Base-by-base conservation (phyloP, 1,140 invertebrate species). In the Ceratosolen fusciceps region DNA sequence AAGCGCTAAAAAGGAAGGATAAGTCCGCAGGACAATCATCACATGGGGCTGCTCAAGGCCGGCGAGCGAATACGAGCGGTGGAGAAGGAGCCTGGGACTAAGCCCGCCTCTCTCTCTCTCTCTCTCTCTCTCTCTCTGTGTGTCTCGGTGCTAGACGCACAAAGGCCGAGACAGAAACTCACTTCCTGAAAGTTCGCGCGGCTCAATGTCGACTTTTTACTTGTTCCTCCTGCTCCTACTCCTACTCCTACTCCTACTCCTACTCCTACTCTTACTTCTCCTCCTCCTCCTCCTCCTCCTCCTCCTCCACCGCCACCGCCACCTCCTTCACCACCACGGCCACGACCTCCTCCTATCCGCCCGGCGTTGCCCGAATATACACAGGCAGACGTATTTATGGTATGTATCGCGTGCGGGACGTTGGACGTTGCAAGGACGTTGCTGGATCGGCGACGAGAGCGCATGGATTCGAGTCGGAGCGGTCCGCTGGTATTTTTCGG, bases 111-210 rank as follows among this genome's bases (percentile, higher is more conserved):
- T 68, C 16, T 21, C 16, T 16, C 37, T 39, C 7, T 68, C 16
- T 21, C 34, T 29, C 8, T n/a, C 24, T 47, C 3, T 49, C 21
- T 24, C 39, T 39, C 21, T 7, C 43, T 47, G 2, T 9, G 9
- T 2, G 24, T 29, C 14, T 37, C 12, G 5, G 26, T 12, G 70
- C 16, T 72, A 19, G 3, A 21, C 26, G 24, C 70, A 2, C 19
- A 7, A 19, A 56, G 52, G 52, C 49, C 31, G 16, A 47, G 54
- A 77, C 34, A 58, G 65, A 70, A 67, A 77, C 29, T 56, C n/a
- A 73, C 77, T 79, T 79, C 77, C 77, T 79, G 70, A 79, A 79
- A 73, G 58, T 67, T 31, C 56, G 39, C 56, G 39, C 65, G 31
- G 24, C 52, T 73, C 77, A 65, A 78, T 65, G 77, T 47, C 68